Conservation (phyloP, 2,113 vertebrate genomes). For the Struthidea cinerea region DNA sequence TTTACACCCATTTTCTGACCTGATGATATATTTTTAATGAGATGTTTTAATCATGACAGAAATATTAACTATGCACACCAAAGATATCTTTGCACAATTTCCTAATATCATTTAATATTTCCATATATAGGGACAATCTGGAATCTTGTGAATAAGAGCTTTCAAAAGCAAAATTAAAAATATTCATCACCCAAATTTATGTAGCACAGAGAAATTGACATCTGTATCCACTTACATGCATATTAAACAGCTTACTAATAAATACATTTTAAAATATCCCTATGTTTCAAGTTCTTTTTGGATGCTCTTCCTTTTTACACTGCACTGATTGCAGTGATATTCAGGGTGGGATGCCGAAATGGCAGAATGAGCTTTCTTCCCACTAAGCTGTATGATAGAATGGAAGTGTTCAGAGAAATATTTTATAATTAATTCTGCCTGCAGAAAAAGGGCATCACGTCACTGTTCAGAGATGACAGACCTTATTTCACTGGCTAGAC, state of each 20-base stretch:
- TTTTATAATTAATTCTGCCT: conserved; percentile 20
- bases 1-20: not conserved
- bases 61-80: not conserved
- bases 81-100: conserved; percentile 19
- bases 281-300: conserved; percentile 3
- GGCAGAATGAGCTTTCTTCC: not conserved
- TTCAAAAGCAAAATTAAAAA: conserved; percentile 53
- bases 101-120: conserved; percentile 33
- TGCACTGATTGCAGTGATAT: conserved; percentile 3
- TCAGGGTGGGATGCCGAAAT: not conserved
- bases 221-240: conserved; percentile 57
- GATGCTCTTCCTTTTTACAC: not conserved
- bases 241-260: conserved; percentile 50
- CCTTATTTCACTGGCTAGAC: conserved; percentile 33
- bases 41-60: not conserved
- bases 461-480: conserved; percentile 1
- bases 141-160: conserved; percentile 34
- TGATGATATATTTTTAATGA: not conserved
- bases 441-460: not conserved
- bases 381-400: not conserved
- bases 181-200: conserved; percentile 51
- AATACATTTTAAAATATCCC: conserved; percentile 51
- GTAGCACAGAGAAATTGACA: conserved; percentile 34
- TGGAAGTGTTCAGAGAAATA: not conserved
- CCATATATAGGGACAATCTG: conserved; percentile 23